These are phyloP conservation scores for Meandrina meandrites DNA, from an alignment of 92 coral and sea anemone species.

Conservation along the genomic window DNA sequence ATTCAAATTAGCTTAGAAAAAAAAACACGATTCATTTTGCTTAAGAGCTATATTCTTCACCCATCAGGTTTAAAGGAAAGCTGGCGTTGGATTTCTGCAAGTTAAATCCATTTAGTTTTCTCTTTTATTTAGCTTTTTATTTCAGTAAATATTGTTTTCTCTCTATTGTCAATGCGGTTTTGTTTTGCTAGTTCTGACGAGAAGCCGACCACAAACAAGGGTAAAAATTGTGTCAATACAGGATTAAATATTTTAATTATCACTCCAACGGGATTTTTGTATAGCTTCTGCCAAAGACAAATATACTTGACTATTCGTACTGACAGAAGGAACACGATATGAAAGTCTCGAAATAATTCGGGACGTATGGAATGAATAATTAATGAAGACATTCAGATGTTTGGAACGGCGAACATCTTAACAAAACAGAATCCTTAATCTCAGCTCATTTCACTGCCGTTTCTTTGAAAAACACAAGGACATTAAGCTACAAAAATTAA, in stretches of 20 bases:
- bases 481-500: background rate
- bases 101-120: background rate
- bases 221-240: background rate
- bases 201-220: background rate
- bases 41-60: background rate
- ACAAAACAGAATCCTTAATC: background rate
- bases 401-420: background rate
- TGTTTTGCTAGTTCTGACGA: background rate
- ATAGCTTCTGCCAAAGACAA: background rate
- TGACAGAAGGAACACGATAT: background rate
- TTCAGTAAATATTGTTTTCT: background rate
- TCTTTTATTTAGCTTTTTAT: background rate
- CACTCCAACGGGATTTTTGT: background rate
- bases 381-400: background rate
- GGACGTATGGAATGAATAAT: conserved; percentile 11
- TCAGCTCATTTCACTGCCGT: background rate
- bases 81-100: background rate
- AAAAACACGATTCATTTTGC: background rate
- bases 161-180: background rate
- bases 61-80: too few species aligned
- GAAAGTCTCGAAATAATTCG: background rate
- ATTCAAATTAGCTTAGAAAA: background rate
- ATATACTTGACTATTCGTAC: background rate
- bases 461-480: background rate
- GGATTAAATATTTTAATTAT: background rate